phyloP scores from a whole-genome alignment of 2,888 invertebrate species.

The Horisme vitalbata region DNA sequence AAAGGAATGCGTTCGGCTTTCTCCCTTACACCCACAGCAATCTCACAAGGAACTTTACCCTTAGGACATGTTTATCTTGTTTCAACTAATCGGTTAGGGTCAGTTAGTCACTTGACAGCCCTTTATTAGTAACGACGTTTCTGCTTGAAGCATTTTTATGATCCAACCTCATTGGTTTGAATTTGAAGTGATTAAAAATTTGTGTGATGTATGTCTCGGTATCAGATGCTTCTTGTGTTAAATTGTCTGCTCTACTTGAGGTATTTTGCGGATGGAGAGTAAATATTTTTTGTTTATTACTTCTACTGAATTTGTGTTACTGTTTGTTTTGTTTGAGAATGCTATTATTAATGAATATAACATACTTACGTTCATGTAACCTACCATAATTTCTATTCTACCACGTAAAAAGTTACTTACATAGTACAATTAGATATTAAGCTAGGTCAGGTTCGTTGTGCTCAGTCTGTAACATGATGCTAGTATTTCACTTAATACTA shows the following conservation, averaged over 20 bases:
- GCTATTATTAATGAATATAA: no score
- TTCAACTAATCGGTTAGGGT: conserved; percentile 20
- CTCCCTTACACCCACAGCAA: conserved; percentile 9
- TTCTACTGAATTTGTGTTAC: not conserved
- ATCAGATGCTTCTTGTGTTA: conserved; percentile 40
- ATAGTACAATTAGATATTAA: not conserved
- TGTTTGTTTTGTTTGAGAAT: no score
- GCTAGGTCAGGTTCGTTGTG: not conserved
- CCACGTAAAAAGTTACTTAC: no score
- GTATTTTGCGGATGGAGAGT: conserved; percentile 51
- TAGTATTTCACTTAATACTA: not conserved
- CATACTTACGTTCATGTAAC: no score
- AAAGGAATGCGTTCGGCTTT: conserved; percentile 10
- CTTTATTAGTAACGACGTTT: conserved; percentile 19
- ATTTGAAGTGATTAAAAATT: conserved; percentile 14
- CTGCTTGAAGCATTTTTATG: no score
- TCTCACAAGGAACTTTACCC: conserved; percentile 16
- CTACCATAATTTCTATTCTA: no score
- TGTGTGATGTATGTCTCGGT: conserved; percentile 39
- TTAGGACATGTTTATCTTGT: conserved; percentile 13
- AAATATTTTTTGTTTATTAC: conserved; percentile 30
- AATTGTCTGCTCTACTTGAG: conserved; percentile 41
- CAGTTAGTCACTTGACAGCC: conserved; percentile 23
- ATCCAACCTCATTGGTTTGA: no score
- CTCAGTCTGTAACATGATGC: not conserved